Evolutionary conservation across 2,113 vertebrate species (phyloP), one percentile per base, ranked within the genome.

Genomic region (Phocoena sinus): DNA sequence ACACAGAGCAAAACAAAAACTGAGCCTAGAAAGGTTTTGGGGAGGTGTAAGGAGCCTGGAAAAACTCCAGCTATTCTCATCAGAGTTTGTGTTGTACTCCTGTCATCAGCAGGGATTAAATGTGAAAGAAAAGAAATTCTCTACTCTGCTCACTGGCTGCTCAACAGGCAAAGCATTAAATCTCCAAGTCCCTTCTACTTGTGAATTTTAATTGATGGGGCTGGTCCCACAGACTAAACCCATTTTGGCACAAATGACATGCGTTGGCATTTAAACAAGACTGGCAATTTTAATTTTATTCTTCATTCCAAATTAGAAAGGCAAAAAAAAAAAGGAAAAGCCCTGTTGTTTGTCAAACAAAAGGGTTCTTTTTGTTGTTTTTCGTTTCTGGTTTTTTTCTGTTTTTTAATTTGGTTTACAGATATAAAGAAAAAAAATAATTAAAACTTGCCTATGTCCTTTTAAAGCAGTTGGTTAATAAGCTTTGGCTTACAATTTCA

Each of bases 401-500:
- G 63, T 62, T 83, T 91, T 92, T 97, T 73, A 41, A 28, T 94
- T 58, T 62, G 38, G 36, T 91, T 95, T 96, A 70, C 47, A 95
- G 20, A 8, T 92, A 85, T 44, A 91, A 68, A 7, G 5, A 94
- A 31, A 95, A 74, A 74, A 97, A 96, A 97, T 89, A 96, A 94
- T 96, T 81, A 82, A 98, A 92, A 96, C 86, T 98, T 96, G 36
- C 53, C 18, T 50, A 44, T 92, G 74, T 67, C 11, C 71, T 98
- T 95, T 98, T 96, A 92, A 92, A 94, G 87, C 56, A 80, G 31
- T 63, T 96, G 25, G 38, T 97, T 77, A 79, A 97, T 96, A 97
- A 94, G 87, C 31, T 95, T 80, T 97, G 70, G 85, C 76, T 98
- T 96, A 96, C 38, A 76, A 65, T 97, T 98, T 96, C 89, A 97